Base-by-base conservation (phyloP, 2,113 vertebrate species). In the Nestor notabilis region DNA sequence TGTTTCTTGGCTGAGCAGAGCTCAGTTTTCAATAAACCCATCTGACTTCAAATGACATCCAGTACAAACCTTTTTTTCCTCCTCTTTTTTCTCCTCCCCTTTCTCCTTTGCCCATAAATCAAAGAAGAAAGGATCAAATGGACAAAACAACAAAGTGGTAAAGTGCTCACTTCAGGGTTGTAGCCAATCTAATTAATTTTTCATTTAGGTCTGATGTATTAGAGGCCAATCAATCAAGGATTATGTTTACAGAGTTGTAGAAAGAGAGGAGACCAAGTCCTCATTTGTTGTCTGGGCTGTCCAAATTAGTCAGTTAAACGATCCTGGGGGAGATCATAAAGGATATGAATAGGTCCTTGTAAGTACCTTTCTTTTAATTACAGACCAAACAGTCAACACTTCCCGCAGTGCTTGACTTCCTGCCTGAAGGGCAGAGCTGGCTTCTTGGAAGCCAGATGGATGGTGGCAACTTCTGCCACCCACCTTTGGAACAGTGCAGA, bases 121-220 rank as follows among this genome's bases (percentile, higher is more conserved):
- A 98, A 96, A 97, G 95, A 94, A 95, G 97, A 97, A 96, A 95
- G 91, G 95, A 98, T 98, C 98, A 97, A 97, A 98, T 98, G 97
- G 95, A 97, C 97, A 97, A 96, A 97, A 96, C 92, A 97, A 94
- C 92, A 97, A 92, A 96, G 94, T 92, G 92, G 93, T 95, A 98
- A 98, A 98, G 97, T 95, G 96, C 95, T 98, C 96, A 97, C 96
- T 98, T 98, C 90, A 93, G 97, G 89, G 88, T 89, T 97, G 90
- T 69, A 97, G 95, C 94, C 96, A 97, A 97, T 98, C 98, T 98
- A 98, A 99, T 99, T 98, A 98, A 99, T 98, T 98, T 99, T 99
- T 99, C 97, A 99, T 99, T 98, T 94, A 93, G 86, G 96, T 96
- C 97, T 98, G 97, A 98, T 98, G 94, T 98, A 98, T 98, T 98